Evolutionary conservation across 2,888 invertebrate genomes (phyloP).

Genomic region (Metallyticus violacea): DNA sequence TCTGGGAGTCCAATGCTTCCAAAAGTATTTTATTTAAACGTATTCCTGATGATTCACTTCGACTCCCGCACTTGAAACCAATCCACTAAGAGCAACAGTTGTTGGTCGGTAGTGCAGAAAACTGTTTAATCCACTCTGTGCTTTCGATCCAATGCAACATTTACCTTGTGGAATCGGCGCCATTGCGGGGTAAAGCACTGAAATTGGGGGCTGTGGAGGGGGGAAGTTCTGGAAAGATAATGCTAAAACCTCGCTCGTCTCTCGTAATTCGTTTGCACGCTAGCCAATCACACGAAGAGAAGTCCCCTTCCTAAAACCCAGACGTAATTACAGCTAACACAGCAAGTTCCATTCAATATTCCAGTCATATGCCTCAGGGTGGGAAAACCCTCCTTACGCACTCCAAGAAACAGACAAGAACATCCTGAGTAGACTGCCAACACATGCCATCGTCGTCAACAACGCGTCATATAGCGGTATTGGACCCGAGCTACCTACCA

Average conservation of each 20-base stretch:
- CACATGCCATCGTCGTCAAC: no score
- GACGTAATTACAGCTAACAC: neutral
- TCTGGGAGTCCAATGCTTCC: no score
- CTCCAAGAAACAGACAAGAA: neutral
- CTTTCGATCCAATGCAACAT: neutral
- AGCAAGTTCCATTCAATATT: conserved; percentile 1
- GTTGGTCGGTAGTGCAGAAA: neutral
- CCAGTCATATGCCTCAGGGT: neutral
- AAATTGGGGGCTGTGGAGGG: no score
- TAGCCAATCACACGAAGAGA: neutral
- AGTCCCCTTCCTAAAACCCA: neutral
- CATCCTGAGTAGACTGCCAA: no score
- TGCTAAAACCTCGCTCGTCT: neutral
- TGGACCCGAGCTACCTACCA: no score
- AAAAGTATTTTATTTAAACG: no score
- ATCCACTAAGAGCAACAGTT: neutral
- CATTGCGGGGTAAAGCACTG: neutral
- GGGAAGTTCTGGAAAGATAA: neutral
- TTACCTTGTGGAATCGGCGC: neutral
- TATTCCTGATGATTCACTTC: no score
- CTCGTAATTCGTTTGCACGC: neutral
- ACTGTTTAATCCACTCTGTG: neutral
- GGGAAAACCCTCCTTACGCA: neutral
- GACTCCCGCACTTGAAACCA: neutral
- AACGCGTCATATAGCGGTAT: no score